Evolutionary conservation across 1,140 invertebrate species (phyloP), one percentile per base, ranked within the genome.

Genomic region (Lepidurus arcticus): DNA sequence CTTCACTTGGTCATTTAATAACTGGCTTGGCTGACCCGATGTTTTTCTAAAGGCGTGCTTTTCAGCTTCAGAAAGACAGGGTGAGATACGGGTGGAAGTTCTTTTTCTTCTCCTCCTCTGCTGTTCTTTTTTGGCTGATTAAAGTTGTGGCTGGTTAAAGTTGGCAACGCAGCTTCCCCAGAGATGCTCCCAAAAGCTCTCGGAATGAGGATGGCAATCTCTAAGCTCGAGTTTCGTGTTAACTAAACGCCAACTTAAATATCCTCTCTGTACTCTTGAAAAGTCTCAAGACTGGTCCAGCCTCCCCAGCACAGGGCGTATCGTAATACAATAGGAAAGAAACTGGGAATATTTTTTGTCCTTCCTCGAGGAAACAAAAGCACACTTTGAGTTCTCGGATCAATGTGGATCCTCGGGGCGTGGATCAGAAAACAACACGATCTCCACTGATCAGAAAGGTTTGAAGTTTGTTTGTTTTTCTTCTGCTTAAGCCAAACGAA

Each of bases 141-240:
- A 13, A 65, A 65, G 53, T 65, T 65, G 53, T 21, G 53, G n/a
- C 53, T 65, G 16, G 21, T n/a, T 7, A 65, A 65, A 65, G 53
- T 65, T 65, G 53, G 53, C 53, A 65, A 21, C 53, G 9, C 53
- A 65, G 53, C 53, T 65, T 65, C 53, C 53, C 53, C 8, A 65
- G 53, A 65, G 53, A 65, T 65, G 53, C 21, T 65, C 53, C 21
- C 53, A 21, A 65, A 65, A 65, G 53, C 53, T 65, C 53, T 21
- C 53, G 21, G 6, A 9, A 65, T 16, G 53, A 21, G 7, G 53
- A 65, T 65, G 53, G 21, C 53, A 65, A 65, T 65, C 53, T 65
- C 53, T 65, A 13, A 9, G 21, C 53, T 21, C 53, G 53, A 65
- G 53, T 65, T 65, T 21, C 21, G 53, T 65, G 53, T n/a, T 65